These are phyloP conservation scores for Drosophila nr. perissopoda DNA, from an alignment of 2,888 invertebrate species.

Conservation along the genomic window DNA sequence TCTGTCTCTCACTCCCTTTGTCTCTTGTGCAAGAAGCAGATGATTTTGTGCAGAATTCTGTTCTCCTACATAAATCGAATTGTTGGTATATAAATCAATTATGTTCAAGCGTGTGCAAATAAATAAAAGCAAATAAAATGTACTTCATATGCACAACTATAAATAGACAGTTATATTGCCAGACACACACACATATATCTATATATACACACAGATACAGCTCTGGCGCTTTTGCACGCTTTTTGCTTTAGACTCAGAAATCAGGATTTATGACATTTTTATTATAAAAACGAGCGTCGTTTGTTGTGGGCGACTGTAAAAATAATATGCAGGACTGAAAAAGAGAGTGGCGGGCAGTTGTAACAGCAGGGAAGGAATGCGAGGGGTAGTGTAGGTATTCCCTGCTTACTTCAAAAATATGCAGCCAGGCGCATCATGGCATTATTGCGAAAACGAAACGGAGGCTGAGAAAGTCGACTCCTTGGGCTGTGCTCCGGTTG, in stretches of 20 bases:
- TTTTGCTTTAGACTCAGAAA: constrained; percentile 74
- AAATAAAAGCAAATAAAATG: constrained; percentile 76
- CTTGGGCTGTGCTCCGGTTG: constrained; percentile 47
- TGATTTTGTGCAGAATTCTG: neutral
- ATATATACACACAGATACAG: constrained; percentile 4
- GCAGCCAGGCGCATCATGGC: constrained; percentile 70
- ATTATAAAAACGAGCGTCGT: constrained; percentile 73
- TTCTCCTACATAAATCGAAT: neutral
- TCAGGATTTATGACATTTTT: constrained; percentile 82
- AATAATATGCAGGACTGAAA: constrained; percentile 44
- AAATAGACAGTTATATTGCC: constrained; percentile 74
- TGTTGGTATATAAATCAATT: constrained; percentile 46
- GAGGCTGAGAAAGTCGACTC: constrained; percentile 28
- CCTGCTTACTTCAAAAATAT: constrained; percentile 71
- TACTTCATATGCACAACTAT: constrained; percentile 68
- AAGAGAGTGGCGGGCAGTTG: neutral
- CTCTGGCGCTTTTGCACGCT: constrained; percentile 64
- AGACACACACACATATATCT: constrained; percentile 16
- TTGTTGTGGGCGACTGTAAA: constrained; percentile 58
- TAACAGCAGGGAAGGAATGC: neutral
- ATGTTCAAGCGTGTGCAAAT: constrained; percentile 54
- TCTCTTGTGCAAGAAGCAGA: neutral
- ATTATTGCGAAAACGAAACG: constrained; percentile 49
- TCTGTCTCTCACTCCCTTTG: neutral
- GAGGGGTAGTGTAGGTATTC: constrained; percentile 14